Percentiles rank a stretch among this genome's conserved stretches.
Evolutionary conservation across 2,888 invertebrate species (phyloP).

Genomic region (Leistus spinibarbis): DNA sequence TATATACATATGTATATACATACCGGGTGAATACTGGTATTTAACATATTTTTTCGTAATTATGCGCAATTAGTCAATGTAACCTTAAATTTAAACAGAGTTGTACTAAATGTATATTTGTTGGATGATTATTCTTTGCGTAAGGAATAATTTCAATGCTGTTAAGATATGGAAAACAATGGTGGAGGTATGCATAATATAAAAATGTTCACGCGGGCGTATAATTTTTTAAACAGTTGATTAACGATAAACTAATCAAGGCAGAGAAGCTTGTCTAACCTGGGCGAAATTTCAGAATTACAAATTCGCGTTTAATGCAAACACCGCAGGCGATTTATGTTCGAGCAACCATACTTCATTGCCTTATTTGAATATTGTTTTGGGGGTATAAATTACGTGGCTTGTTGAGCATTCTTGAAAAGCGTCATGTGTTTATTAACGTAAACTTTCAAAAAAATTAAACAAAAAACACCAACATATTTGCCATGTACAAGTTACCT

Average conservation of each 20-base stretch:
- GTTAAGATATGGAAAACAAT: neutral
- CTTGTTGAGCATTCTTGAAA: slow-evolving; percentile 26
- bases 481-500: too few species aligned
- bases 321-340: slow-evolving; percentile 35
- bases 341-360: slow-evolving; percentile 38
- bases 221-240: slow-evolving; percentile 34
- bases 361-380: slow-evolving; percentile 39
- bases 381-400: slow-evolving; percentile 32
- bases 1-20: too few species aligned
- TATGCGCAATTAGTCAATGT: too few species aligned
- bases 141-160: too few species aligned
- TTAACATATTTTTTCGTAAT: too few species aligned
- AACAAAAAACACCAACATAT: too few species aligned
- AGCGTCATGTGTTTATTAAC: slow-evolving; percentile 35
- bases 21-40: too few species aligned
- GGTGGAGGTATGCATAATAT: neutral
- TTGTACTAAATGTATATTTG: too few species aligned
- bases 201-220: slow-evolving; percentile 19
- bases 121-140: too few species aligned
- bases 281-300: slow-evolving; percentile 37
- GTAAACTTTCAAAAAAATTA: slow-evolving; percentile 32
- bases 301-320: slow-evolving; percentile 37
- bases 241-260: slow-evolving; percentile 39
- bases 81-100: too few species aligned
- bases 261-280: slow-evolving; percentile 29